Evolutionary conservation across 2,888 invertebrate genomes (phyloP).

Genomic region (Drosophila prolongata): DNA sequence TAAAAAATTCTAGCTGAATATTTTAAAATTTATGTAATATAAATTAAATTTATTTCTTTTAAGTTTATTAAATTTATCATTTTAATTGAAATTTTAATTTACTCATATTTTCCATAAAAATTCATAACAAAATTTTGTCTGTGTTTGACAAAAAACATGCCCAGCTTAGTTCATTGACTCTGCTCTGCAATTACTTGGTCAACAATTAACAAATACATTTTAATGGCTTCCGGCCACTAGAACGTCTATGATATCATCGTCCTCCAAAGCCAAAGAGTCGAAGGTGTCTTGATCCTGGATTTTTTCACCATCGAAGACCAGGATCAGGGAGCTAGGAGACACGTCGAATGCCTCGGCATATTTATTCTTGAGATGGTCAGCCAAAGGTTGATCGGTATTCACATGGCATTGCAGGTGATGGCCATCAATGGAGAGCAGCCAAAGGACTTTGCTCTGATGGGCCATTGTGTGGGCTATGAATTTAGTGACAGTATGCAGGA

Average conservation of each 20-base stretch:
- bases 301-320: background rate
- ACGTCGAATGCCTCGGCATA: background rate
- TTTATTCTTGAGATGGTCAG: background rate
- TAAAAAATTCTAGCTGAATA: too few species aligned
- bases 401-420: background rate
- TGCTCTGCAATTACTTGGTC: background rate
- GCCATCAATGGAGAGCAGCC: background rate
- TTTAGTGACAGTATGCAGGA: background rate
- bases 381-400: background rate
- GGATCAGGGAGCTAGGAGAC: background rate
- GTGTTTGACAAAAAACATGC: background rate
- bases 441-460: slow-evolving; percentile 1
- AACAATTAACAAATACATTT: background rate
- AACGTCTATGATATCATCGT: slow-evolving; percentile 1
- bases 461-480: background rate
- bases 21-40: too few species aligned
- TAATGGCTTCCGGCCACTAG: background rate
- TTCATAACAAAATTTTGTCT: background rate
- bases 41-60: too few species aligned
- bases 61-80: too few species aligned
- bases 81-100: too few species aligned
- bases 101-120: too few species aligned
- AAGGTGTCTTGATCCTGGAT: slow-evolving; percentile 3
- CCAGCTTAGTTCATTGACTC: background rate
- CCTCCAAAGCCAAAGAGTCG: background rate